Percentiles rank a stretch among this genome's conserved stretches.
Evolutionary conservation across 2,797 vertebrate genomes (phyloP).

Genomic region (Peromyscus attwateri): DNA sequence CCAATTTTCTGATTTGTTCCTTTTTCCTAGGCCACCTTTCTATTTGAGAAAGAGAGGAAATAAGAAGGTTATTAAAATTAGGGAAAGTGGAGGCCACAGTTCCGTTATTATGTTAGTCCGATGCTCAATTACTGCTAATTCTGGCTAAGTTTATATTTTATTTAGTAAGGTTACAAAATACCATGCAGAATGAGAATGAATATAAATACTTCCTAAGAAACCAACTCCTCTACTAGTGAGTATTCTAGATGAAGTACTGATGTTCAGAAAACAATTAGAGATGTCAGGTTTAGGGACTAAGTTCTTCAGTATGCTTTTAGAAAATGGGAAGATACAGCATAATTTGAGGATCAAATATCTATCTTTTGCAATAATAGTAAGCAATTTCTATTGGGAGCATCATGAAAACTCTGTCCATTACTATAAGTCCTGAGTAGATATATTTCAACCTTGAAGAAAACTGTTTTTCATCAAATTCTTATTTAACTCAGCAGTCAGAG

Average conservation of each 20-base stretch:
- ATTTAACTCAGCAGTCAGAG: background rate
- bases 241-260: background rate
- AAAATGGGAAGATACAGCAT: background rate
- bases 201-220: slow-evolving; percentile 32
- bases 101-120: no score
- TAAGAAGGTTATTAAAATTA: background rate
- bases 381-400: background rate
- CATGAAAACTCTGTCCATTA: background rate
- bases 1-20: background rate
- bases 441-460: background rate
- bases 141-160: background rate
- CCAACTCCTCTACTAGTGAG: background rate
- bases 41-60: background rate
- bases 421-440: background rate
- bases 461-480: background rate
- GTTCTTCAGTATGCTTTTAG: background rate
- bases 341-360: background rate
- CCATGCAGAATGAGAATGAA: background rate
- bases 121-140: background rate
- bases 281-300: background rate
- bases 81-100: background rate
- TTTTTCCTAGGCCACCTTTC: background rate
- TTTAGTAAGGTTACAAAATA: background rate
- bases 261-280: background rate
- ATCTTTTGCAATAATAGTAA: background rate